These are phyloP conservation scores for Athalia circularis DNA, from an alignment of 2,888 invertebrate genomes.

Conservation along the genomic window DNA sequence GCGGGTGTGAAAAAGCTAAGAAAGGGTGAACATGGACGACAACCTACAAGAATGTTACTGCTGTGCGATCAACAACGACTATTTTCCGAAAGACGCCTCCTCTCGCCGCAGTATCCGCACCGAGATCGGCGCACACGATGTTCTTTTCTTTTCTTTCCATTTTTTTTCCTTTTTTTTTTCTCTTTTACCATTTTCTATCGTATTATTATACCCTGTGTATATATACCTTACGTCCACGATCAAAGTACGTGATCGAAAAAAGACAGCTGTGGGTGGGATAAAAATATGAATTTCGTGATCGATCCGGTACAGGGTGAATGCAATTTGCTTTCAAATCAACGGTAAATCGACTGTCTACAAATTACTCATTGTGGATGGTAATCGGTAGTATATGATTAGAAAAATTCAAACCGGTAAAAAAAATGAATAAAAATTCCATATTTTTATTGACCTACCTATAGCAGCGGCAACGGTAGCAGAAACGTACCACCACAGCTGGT, in stretches of 20 bases:
- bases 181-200: neutral
- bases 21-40: constrained; percentile 39
- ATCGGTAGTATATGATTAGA: neutral
- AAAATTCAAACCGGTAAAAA: no score
- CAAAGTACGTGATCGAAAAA: neutral
- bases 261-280: constrained; percentile 17
- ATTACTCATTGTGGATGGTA: neutral
- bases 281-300: no score
- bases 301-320: no score
- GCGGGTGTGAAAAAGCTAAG: neutral
- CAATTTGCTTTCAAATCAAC: constrained; percentile 1
- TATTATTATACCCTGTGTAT: neutral
- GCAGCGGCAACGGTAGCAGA: no score
- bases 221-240: neutral
- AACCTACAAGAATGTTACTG: constrained; percentile 36
- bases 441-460: neutral
- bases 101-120: neutral
- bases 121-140: neutral
- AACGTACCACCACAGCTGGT: no score
- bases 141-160: neutral
- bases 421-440: no score
- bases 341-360: neutral
- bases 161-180: neutral
- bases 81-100: constrained; percentile 33
- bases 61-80: constrained; percentile 42